Evolutionary conservation across 2,797 vertebrate species (phyloP).

Genomic region (Rhinophrynus dorsalis): DNA sequence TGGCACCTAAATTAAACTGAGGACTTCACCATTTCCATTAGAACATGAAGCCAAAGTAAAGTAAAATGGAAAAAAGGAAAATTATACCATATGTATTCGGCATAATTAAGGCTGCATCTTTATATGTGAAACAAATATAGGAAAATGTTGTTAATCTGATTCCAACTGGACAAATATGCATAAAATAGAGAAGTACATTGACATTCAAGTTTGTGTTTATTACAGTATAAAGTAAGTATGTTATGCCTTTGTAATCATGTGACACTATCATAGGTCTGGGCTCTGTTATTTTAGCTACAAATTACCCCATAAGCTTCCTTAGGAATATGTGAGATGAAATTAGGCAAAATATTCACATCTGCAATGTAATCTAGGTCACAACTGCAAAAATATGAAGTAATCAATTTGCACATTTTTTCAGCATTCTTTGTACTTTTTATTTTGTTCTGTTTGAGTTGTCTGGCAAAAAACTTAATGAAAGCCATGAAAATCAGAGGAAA

Average conservation of each 20-base stretch:
- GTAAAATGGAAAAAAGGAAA: slow-evolving; percentile 26
- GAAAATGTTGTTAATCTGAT: too few species aligned
- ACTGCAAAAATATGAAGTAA: too few species aligned
- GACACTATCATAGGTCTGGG: too few species aligned
- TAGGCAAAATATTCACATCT: neutral
- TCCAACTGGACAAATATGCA: too few species aligned
- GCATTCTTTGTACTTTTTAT: neutral
- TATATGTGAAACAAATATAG: too few species aligned
- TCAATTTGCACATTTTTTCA: neutral
- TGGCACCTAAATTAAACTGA: slow-evolving; percentile 20
- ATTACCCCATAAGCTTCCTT: too few species aligned
- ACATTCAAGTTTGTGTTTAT: too few species aligned
- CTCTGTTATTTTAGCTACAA: too few species aligned
- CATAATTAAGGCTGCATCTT: neutral
- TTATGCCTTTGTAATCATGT: too few species aligned
- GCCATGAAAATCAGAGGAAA: neutral
- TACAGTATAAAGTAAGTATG: neutral
- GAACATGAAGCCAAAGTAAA: neutral
- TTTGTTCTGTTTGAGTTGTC: neutral
- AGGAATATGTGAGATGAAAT: neutral
- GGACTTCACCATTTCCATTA: slow-evolving; percentile 11
- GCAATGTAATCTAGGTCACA: too few species aligned
- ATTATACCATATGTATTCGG: neutral
- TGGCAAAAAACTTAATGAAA: neutral
- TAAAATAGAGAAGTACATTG: too few species aligned